phyloP scores from a whole-genome alignment of 2,113 vertebrate species.

The Microtus montanus region DNA sequence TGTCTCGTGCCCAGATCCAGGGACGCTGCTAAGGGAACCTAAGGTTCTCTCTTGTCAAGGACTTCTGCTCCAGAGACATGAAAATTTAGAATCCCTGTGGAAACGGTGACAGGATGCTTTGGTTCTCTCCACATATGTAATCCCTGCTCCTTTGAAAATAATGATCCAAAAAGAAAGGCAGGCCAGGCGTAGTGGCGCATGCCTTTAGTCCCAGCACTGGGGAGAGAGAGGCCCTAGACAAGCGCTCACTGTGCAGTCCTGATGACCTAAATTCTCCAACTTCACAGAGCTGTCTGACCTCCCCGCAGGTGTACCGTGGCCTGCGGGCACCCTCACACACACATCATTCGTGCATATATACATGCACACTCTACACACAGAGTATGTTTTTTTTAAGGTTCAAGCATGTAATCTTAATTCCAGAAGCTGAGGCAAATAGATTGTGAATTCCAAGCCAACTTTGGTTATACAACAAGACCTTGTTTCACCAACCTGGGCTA shows the following conservation, averaged over 20 bases:
- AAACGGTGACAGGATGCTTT: background rate
- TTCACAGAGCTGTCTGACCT: background rate
- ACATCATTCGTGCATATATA: too few relatives aligned
- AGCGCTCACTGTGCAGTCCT: background rate
- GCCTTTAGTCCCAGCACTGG: background rate
- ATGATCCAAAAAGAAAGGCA: background rate
- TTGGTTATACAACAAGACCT: background rate
- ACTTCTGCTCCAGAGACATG: constrained; percentile 13
- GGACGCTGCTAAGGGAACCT: background rate
- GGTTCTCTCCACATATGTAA: background rate
- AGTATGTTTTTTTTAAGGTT: background rate
- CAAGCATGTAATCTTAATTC: background rate
- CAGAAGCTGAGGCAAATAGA: background rate
- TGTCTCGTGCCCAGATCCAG: background rate
- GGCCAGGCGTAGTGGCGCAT: background rate
- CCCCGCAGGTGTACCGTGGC: background rate
- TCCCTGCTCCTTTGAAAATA: background rate
- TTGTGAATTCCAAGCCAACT: background rate
- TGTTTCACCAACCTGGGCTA: background rate
- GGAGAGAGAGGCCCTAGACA: too few relatives aligned
- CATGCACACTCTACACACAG: background rate
- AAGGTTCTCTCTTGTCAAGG: background rate
- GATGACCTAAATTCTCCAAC: background rate
- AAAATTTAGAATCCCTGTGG: constrained; percentile 42
- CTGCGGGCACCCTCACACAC: background rate